A percentile compares a stretch with the other conserved stretches of the same genome.
Evolutionary conservation across 2,113 vertebrate genomes (phyloP).

Genomic region (Cryptotis parvus): DNA sequence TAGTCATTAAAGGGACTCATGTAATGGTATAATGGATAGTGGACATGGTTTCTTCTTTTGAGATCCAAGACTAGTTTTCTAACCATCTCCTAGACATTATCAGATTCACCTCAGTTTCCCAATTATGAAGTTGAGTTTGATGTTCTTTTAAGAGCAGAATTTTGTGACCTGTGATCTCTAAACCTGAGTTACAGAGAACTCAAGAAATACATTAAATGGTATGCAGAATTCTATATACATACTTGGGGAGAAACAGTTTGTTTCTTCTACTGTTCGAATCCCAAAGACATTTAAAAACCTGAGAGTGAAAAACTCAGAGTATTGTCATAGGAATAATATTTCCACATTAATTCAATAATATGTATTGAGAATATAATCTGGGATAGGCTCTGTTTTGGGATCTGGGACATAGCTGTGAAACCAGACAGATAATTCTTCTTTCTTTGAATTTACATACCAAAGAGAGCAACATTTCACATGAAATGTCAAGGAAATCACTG

Average conservation of each 20-base stretch:
- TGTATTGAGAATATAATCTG: background rate
- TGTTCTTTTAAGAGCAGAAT: background rate
- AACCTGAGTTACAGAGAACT: background rate
- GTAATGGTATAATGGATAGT: background rate
- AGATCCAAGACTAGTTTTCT: background rate
- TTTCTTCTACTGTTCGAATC: conserved; percentile 31
- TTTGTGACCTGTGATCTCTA: background rate
- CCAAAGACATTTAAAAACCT: conserved; percentile 9
- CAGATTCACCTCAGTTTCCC: background rate
- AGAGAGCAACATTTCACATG: conserved; percentile 64
- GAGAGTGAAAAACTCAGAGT: conserved; percentile 39
- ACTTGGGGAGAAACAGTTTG: background rate
- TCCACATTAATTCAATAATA: conserved; percentile 59
- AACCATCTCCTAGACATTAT: background rate
- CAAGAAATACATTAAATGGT: background rate
- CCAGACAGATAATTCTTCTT: conserved; percentile 29
- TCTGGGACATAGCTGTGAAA: background rate
- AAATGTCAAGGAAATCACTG: conserved; percentile 48
- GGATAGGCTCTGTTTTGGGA: background rate
- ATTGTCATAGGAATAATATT: conserved; percentile 25
- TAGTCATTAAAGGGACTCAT: background rate
- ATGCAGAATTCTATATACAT: background rate
- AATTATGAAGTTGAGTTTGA: background rate
- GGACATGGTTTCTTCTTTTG: background rate
- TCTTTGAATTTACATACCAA: background rate